Conservation (phyloP, 2,113 vertebrate genomes). For the Hyaena hyaena region DNA sequence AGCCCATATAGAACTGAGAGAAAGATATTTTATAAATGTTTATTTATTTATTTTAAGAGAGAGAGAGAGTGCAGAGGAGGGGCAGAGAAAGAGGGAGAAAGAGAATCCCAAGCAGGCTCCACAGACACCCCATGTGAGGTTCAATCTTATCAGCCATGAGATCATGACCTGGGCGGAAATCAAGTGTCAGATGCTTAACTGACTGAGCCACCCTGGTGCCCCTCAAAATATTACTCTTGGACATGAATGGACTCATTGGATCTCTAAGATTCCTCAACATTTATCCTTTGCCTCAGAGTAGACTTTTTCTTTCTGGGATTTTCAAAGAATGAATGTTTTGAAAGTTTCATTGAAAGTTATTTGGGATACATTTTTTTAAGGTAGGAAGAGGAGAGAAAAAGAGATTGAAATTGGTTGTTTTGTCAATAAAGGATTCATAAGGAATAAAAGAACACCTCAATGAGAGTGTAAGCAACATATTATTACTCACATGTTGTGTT, state of each 20-base stretch:
- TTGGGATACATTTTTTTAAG: background rate
- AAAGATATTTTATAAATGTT: background rate
- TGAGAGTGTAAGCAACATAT: background rate
- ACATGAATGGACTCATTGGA: background rate
- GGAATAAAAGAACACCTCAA: background rate
- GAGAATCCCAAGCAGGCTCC: too few species aligned
- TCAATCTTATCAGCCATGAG: too few species aligned
- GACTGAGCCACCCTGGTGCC: too few species aligned
- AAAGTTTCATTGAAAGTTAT: background rate
- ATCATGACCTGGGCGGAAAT: too few species aligned
- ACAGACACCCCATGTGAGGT: too few species aligned
- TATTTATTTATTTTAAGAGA: too few species aligned
- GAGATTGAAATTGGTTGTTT: background rate
- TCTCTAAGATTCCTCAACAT: background rate
- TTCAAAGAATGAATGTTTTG: background rate
- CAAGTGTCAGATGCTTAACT: too few species aligned
- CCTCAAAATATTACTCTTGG: background rate
- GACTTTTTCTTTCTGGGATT: background rate
- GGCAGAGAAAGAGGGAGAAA: too few species aligned
- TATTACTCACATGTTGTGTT: background rate
- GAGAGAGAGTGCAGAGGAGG: too few species aligned
- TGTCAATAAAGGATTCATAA: background rate
- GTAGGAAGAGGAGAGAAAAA: background rate
- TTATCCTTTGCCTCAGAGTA: background rate
- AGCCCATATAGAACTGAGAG: background rate